These are phyloP conservation scores for Cynopterus brachyotis DNA, from an alignment of 2,113 vertebrate species.

Conservation along the genomic window DNA sequence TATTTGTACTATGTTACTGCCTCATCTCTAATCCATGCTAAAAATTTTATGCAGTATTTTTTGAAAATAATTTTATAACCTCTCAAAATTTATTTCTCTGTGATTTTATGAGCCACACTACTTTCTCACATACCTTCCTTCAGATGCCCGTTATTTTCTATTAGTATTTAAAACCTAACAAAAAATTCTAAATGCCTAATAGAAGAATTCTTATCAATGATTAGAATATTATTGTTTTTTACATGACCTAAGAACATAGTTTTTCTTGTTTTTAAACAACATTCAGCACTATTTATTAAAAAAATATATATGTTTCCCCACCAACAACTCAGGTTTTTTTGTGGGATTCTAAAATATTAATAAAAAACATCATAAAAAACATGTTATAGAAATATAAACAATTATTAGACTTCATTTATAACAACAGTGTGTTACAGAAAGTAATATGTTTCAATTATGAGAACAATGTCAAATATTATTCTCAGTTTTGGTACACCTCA, in stretches of 20 bases:
- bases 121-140: not conserved
- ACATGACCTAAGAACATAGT: not conserved
- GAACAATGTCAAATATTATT: not conserved
- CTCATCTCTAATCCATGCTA: not conserved
- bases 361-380: not conserved
- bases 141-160: not conserved
- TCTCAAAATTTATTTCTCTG: not conserved
- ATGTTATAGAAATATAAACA: not conserved
- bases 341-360: not conserved
- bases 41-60: not conserved
- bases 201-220: not conserved
- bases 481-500: not conserved
- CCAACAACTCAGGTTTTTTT: not conserved
- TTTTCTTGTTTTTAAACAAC: not conserved
- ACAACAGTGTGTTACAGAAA: not conserved
- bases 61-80: not conserved
- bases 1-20: not conserved
- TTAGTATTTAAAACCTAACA: not conserved
- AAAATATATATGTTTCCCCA: not conserved
- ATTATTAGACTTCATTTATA: not conserved
- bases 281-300: not conserved
- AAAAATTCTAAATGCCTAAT: not conserved
- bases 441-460: not conserved
- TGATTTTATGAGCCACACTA: not conserved
- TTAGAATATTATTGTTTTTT: not conserved